Evolutionary conservation across 35 echinoderm and acorn worm species (phyloP).

Genomic region (Apostichopus californicus): DNA sequence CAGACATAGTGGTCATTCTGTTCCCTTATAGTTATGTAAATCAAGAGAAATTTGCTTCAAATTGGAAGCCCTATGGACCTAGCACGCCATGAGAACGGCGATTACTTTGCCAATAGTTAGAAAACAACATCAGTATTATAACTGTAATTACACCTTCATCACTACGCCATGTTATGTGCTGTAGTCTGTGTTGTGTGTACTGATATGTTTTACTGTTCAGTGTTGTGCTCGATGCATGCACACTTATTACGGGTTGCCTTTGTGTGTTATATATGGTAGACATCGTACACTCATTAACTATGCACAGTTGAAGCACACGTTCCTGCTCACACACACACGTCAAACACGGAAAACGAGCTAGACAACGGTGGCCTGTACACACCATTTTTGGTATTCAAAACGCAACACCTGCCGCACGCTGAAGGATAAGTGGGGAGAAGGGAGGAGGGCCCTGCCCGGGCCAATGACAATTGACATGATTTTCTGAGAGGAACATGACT

Average conservation of each 20-base stretch:
- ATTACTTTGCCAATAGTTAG: too few relatives aligned
- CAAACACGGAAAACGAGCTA: not conserved
- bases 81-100: too few relatives aligned
- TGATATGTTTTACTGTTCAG: not conserved
- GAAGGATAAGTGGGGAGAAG: too few relatives aligned
- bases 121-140: too few relatives aligned
- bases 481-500: too few relatives aligned
- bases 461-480: too few relatives aligned
- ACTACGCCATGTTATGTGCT: too few relatives aligned
- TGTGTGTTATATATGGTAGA: not conserved
- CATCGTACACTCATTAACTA: not conserved
- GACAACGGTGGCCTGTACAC: not conserved
- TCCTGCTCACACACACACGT: conserved; percentile 4
- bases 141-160: too few relatives aligned
- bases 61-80: not conserved
- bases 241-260: not conserved
- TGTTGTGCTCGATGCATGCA: not conserved
- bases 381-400: not conserved
- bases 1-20: not conserved
- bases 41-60: not conserved
- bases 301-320: conserved; percentile 11
- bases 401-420: not conserved
- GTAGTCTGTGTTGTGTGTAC: not conserved
- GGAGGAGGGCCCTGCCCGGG: too few relatives aligned
- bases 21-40: not conserved